Percentiles rank a stretch among this genome's conserved stretches.
phyloP scores from a whole-genome alignment of 2,888 invertebrate species.

The Cryptocephalus moraei region DNA sequence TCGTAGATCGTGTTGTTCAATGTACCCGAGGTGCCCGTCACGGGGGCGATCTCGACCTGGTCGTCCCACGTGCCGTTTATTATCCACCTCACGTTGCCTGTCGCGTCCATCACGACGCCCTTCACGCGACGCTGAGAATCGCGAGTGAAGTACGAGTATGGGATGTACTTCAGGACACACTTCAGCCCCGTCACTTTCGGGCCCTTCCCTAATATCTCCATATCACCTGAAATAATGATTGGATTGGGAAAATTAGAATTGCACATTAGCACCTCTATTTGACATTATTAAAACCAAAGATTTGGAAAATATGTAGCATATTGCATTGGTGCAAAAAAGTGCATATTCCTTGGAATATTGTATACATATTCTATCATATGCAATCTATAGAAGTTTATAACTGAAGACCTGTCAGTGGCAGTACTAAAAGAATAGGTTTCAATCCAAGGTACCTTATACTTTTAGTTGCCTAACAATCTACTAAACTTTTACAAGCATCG shows the following conservation, averaged over 20 bases:
- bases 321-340: too few relatives aligned
- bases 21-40: slow-evolving; percentile 55
- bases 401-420: too few relatives aligned
- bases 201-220: slow-evolving; percentile 86
- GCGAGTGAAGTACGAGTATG: slow-evolving; percentile 97
- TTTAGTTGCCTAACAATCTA: too few relatives aligned
- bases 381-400: too few relatives aligned
- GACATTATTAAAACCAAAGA: too few relatives aligned
- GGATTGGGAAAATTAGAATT: background rate
- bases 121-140: slow-evolving; percentile 89
- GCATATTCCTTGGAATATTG: too few relatives aligned
- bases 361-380: too few relatives aligned
- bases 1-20: slow-evolving; percentile 81
- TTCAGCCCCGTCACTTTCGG: slow-evolving; percentile 70
- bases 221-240: slow-evolving; percentile 55
- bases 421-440: too few relatives aligned
- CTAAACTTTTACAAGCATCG: too few relatives aligned
- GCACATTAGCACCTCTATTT: background rate
- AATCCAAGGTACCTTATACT: too few relatives aligned
- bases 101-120: slow-evolving; percentile 64
- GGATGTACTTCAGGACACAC: slow-evolving; percentile 94
- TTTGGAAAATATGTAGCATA: too few relatives aligned
- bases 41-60: slow-evolving; percentile 88
- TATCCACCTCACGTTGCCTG: slow-evolving; percentile 64
- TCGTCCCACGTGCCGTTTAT: slow-evolving; percentile 89